Conservation (phyloP, 2,888 invertebrate genomes). For the Rhaphigaster nebulosa region DNA sequence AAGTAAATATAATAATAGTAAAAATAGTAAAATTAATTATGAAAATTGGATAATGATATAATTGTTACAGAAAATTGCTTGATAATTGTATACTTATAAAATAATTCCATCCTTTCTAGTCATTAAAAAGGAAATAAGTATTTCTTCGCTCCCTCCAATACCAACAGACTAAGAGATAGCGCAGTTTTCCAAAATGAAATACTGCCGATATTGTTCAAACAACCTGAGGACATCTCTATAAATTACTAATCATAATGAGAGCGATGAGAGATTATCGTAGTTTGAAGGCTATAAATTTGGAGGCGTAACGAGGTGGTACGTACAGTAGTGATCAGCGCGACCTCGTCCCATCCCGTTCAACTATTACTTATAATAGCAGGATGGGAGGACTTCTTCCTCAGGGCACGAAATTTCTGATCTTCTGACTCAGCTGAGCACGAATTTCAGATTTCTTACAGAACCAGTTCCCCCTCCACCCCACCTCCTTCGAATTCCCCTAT, state of each 20-base stretch:
- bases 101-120: too few relatives aligned
- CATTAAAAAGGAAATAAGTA: too few relatives aligned
- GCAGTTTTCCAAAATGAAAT: background rate
- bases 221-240: background rate
- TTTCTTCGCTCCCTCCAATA: background rate
- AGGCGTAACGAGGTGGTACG: conserved; percentile 29
- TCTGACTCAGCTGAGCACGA: conserved; percentile 50
- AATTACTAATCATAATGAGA: conserved; percentile 2
- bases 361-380: conserved; percentile 44
- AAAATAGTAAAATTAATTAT: too few relatives aligned
- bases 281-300: conserved; percentile 27
- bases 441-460: conserved; percentile 57
- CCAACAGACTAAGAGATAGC: background rate
- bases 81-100: too few relatives aligned
- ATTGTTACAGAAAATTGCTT: too few relatives aligned
- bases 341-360: background rate
- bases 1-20: too few relatives aligned
- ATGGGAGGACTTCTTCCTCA: conserved; percentile 4
- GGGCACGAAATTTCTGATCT: conserved; percentile 31
- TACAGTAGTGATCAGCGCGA: conserved; percentile 19
- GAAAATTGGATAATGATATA: too few relatives aligned
- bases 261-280: conserved; percentile 25
- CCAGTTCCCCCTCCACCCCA: conserved; percentile 47
- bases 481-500: conserved; percentile 48
- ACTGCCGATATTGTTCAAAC: conserved; percentile 7